Evolutionary conservation across 2,113 vertebrate species (phyloP).

Genomic region (Myocastor coypus): DNA sequence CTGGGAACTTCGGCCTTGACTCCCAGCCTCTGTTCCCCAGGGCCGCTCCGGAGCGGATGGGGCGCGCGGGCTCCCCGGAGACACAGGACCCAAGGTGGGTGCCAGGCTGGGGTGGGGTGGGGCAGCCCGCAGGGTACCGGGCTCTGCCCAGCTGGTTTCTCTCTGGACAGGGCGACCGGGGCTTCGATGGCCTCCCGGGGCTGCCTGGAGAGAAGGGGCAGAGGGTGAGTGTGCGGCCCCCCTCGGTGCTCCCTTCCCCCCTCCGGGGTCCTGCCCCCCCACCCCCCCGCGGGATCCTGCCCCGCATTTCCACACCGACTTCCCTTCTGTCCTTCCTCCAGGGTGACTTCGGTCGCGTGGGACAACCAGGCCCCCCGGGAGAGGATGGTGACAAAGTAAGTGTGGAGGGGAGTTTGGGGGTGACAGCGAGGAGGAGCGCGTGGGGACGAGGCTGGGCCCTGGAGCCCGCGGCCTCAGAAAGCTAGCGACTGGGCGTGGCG

Average conservation of each 20-base stretch:
- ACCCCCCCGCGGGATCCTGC: background rate
- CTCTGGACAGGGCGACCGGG: constrained; percentile 92
- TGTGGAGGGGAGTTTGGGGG: background rate
- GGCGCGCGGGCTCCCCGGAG: constrained; percentile 93
- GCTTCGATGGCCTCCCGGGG: constrained; percentile 95
- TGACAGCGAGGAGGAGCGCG: background rate
- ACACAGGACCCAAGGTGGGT: constrained; percentile 92
- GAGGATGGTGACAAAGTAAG: constrained; percentile 91
- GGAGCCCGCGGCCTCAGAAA: background rate
- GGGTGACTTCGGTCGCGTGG: constrained; percentile 93
- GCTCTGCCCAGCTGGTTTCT: background rate
- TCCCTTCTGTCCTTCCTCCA: constrained; percentile 69
- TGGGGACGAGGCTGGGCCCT: background rate
- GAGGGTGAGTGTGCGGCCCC: constrained; percentile 82
- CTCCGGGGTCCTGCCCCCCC: background rate
- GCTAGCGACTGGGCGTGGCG: background rate
- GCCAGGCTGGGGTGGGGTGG: background rate
- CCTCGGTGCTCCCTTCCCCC: background rate
- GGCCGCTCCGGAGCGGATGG: constrained; percentile 92
- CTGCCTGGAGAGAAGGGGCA: constrained; percentile 94
- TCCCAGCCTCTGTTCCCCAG: constrained; percentile 73
- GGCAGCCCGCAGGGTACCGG: background rate
- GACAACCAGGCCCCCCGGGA: constrained; percentile 88
- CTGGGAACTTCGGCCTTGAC: background rate
- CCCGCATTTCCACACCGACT: background rate